Evolutionary conservation across 2,888 invertebrate species (phyloP).

Genomic region (Disparrhopalites patrizii): DNA sequence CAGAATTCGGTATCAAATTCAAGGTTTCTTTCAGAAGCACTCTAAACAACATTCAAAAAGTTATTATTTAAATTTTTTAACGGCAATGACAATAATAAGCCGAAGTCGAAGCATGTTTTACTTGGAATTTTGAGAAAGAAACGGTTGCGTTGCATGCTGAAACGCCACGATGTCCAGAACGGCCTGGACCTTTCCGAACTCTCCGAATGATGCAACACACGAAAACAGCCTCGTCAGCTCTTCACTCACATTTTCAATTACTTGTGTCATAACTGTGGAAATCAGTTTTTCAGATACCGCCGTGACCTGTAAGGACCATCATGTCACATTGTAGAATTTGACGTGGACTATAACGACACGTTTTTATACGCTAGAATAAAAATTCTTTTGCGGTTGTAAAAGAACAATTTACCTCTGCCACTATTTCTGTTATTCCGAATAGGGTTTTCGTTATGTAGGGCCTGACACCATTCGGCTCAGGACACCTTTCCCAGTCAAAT

Average conservation of each 20-base stretch:
- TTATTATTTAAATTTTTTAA: constrained; percentile 9
- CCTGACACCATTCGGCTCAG: constrained; percentile 69
- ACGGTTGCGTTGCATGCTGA: constrained; percentile 62
- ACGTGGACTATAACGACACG: not conserved
- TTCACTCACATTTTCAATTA: constrained; percentile 88
- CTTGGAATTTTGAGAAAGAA: constrained; percentile 65
- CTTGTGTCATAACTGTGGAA: constrained; percentile 58
- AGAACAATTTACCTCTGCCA: constrained; percentile 54
- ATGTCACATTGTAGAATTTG: not conserved
- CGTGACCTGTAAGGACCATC: constrained; percentile 61
- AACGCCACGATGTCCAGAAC: constrained; percentile 69
- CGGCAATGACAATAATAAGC: too few species aligned
- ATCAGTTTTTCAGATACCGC: constrained; percentile 74
- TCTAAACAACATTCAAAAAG: constrained; percentile 55
- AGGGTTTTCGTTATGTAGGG: constrained; percentile 71
- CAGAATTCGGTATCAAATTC: constrained; percentile 67
- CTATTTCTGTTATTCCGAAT: constrained; percentile 55
- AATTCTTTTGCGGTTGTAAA: too few species aligned
- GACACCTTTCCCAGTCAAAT: constrained; percentile 77
- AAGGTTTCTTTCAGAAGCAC: constrained; percentile 77
- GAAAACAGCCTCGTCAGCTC: constrained; percentile 83
- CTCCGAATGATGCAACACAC: constrained; percentile 65
- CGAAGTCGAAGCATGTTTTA: constrained; percentile 51
- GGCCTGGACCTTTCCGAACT: constrained; percentile 71
- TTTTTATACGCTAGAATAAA: not conserved